Base-by-base conservation (phyloP, 2,113 vertebrate genomes). In the Rhabdomys dilectus region DNA sequence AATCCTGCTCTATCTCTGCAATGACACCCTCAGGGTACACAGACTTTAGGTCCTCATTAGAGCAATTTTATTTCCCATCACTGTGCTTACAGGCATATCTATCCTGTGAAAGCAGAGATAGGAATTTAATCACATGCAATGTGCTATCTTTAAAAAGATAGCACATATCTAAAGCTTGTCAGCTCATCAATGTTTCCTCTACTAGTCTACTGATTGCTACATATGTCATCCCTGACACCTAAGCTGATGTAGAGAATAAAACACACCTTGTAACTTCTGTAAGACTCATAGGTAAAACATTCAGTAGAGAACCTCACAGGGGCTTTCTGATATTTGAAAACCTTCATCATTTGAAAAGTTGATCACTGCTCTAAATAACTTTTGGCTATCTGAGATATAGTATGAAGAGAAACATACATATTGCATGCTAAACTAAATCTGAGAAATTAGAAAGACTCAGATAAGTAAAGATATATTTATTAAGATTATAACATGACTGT, bases 101-200 rank as follows among this genome's bases (percentile, higher is more conserved):
- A 75, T 64, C 36, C 80, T 94, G 34, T 3, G 96, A 95, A 64
- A 95, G 82, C 68, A 98, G 73, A 97, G 96, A 96, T 95, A 64
- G 87, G 42, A 89, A 97, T 39, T 95, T 95, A 96, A 98, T 97
- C 31, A 94, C 24, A 96, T 97, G 70, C 81, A 94, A 92, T 96
- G 17, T 0, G 53, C 17, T 48, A 22, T 72, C 82, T 97, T 98
- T 96, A 92, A 97, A 98, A 97, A 94, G 84, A 51, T 70, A 95
- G 19, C 82, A 75, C 92, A 80, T 96, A 97, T 94, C 66, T 96
- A 72, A 13, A 29, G 96, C 94, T 91, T 97, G 73, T 56, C 85
- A 98, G 93, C n/a, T 96, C 68, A 95, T 97, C 95, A 95, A 7
- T 51, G 42, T 94, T 96, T 97, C 53, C 8, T 96, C 51, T 96